phyloP scores from a whole-genome alignment of 2,888 invertebrate species.

The Chrysotoxum bicinctum region DNA sequence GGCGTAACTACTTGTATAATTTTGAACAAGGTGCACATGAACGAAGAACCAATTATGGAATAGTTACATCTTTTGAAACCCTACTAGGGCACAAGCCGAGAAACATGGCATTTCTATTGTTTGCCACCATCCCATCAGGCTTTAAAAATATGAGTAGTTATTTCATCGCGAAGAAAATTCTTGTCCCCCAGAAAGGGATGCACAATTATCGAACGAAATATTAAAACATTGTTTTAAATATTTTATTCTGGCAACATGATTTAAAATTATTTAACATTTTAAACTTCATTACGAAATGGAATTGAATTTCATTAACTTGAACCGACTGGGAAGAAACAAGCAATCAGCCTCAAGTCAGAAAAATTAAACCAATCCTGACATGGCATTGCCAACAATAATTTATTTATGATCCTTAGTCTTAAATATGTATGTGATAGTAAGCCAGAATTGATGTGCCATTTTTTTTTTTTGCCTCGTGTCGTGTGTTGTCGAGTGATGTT shows the following conservation, averaged over 20 bases:
- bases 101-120: not conserved
- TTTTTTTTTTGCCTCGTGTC: too few species aligned
- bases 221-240: not conserved
- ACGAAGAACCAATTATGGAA: slow-evolving; percentile 35
- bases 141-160: not conserved
- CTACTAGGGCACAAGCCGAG: not conserved
- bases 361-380: not conserved
- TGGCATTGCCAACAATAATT: not conserved
- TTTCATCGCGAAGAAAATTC: not conserved
- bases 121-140: not conserved
- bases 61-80: slow-evolving; percentile 11
- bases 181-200: not conserved
- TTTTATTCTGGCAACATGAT: not conserved
- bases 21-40: slow-evolving; percentile 9
- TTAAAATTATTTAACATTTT: slow-evolving; percentile 2
- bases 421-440: too few species aligned
- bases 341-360: not conserved
- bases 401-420: not conserved
- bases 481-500: too few species aligned
- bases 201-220: not conserved
- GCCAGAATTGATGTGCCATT: too few species aligned
- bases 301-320: slow-evolving; percentile 9
- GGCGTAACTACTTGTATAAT: not conserved
- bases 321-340: not conserved
- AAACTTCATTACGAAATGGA: slow-evolving; percentile 3